phyloP scores from a whole-genome alignment of 2,888 invertebrate species.

The Oligia strigilis region DNA sequence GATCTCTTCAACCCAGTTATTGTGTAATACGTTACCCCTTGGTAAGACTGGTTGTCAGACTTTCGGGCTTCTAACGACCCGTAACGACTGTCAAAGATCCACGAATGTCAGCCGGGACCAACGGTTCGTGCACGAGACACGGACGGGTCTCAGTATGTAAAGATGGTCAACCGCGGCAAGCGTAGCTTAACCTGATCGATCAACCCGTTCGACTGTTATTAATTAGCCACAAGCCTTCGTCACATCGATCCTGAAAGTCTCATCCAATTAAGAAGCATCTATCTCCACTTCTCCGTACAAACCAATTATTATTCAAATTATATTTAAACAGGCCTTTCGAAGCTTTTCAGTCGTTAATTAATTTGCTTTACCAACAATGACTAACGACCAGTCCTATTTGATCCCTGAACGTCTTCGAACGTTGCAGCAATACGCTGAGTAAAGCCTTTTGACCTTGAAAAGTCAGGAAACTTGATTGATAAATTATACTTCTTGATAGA shows the following conservation, averaged over 20 bases:
- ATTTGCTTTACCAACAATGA: constrained; percentile 67
- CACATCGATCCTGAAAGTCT: background rate
- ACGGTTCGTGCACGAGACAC: background rate
- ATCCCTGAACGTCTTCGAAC: constrained; percentile 30
- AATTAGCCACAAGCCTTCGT: background rate
- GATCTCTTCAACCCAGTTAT: background rate
- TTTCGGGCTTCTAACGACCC: background rate
- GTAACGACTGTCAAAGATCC: background rate
- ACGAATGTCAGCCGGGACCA: background rate
- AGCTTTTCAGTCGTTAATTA: constrained; percentile 66
- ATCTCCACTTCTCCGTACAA: constrained; percentile 31
- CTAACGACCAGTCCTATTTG: constrained; percentile 44
- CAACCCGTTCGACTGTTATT: background rate
- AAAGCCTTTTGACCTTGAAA: background rate
- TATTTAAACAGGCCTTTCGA: constrained; percentile 63
- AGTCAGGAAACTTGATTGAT: constrained; percentile 6
- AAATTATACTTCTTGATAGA: background rate
- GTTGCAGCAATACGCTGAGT: constrained; percentile 23
- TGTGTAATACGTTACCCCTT: background rate
- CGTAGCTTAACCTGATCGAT: background rate
- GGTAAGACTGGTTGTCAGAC: background rate
- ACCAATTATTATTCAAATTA: constrained; percentile 66
- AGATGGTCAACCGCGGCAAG: background rate
- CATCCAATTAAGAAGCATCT: constrained; percentile 21
- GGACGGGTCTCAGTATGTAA: background rate